Evolutionary conservation across 2,888 invertebrate genomes (phyloP).

Genomic region (Nemurella pictetii): DNA sequence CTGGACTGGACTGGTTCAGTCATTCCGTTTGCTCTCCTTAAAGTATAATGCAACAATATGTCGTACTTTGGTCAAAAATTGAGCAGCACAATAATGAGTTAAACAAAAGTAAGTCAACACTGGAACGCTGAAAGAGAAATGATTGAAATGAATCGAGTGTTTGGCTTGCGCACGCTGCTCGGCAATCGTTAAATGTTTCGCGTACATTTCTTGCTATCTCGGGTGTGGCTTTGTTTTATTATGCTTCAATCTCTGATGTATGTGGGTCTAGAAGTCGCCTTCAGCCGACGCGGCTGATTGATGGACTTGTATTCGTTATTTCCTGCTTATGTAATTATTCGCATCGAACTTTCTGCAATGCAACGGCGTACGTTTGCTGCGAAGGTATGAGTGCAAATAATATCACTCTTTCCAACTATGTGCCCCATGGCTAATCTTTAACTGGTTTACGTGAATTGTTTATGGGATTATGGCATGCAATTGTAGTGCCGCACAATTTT

Average conservation of each 20-base stretch:
- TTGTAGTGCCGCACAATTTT: not conserved
- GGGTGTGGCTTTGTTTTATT: conserved; percentile 9
- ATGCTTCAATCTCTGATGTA: not conserved
- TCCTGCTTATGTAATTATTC: conserved; percentile 1
- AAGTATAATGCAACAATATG: too few relatives aligned
- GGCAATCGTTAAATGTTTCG: not conserved
- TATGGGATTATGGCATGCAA: not conserved
- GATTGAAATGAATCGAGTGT: not conserved
- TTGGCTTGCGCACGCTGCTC: not conserved
- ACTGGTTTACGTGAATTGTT: not conserved
- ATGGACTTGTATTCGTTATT: conserved; percentile 2
- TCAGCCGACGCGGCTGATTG: not conserved
- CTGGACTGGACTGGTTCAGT: not conserved
- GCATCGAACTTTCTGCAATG: not conserved
- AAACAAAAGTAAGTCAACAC: not conserved
- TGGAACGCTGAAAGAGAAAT: not conserved
- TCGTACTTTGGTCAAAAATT: too few relatives aligned
- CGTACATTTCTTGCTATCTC: not conserved
- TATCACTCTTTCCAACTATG: not conserved
- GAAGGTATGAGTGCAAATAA: not conserved
- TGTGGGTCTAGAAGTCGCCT: conserved; percentile 13
- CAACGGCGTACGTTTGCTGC: not conserved
- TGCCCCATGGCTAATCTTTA: not conserved
- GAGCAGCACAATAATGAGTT: too few relatives aligned
- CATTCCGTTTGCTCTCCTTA: not conserved